Conservation (phyloP, 2,797 vertebrate species). For the Acrocephalus scirpaceus region DNA sequence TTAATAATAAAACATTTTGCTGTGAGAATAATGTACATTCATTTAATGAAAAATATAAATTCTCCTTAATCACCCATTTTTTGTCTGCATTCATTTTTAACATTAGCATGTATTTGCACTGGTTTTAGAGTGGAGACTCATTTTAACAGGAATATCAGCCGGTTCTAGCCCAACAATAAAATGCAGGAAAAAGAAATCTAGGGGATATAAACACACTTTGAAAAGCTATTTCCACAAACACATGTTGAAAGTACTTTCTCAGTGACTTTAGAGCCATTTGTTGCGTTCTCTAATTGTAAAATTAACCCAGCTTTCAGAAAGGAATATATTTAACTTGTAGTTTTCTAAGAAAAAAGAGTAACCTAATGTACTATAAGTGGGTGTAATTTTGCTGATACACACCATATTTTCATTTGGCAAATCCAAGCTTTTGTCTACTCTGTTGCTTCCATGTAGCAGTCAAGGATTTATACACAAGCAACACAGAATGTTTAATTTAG, state of each 20-base stretch:
- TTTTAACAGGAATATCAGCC: background rate
- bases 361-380: background rate
- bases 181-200: slow-evolving; percentile 36
- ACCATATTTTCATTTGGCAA: background rate
- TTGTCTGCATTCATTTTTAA: slow-evolving; percentile 2
- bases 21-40: background rate
- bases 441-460: slow-evolving; percentile 13
- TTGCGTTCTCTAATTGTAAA: background rate
- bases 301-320: background rate
- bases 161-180: slow-evolving; percentile 50
- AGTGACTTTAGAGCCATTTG: background rate
- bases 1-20: slow-evolving; percentile 34
- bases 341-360: background rate
- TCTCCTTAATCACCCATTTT: background rate
- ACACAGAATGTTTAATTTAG: slow-evolving; percentile 47
- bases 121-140: background rate
- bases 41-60: slow-evolving; percentile 55
- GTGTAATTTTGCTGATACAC: background rate
- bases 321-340: background rate
- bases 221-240: slow-evolving; percentile 50
- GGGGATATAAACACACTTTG: slow-evolving; percentile 47
- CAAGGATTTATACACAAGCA: background rate
- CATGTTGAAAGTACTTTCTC: background rate
- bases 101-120: background rate
- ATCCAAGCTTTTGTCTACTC: background rate